Evolutionary conservation across 2,113 vertebrate genomes (phyloP).

Genomic region (Labeo rohita): DNA sequence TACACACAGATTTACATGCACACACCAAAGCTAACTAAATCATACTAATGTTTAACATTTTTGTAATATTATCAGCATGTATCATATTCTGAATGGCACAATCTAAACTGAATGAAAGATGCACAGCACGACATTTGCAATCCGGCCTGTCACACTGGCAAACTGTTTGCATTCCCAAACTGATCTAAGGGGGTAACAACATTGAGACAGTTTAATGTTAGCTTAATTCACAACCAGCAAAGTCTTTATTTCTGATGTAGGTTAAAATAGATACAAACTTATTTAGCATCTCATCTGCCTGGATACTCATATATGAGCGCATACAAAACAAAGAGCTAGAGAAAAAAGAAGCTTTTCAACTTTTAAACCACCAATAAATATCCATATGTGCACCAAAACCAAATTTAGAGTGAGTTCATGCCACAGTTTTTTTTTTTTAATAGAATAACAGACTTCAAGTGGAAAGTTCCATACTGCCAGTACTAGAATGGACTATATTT

Average conservation of each 20-base stretch:
- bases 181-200: neutral
- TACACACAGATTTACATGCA: too few species aligned
- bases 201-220: neutral
- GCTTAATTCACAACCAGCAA: neutral
- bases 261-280: neutral
- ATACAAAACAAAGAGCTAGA: neutral
- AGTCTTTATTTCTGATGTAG: neutral
- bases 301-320: neutral
- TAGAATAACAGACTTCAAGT: neutral
- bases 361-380: neutral
- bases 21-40: neutral
- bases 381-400: neutral
- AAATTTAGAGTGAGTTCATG: neutral
- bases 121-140: neutral
- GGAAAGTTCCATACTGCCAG: neutral
- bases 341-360: neutral
- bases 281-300: neutral
- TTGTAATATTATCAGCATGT: neutral
- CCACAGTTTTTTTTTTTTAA: neutral
- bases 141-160: neutral
- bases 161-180: conserved; percentile 24
- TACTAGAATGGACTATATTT: neutral
- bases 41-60: neutral
- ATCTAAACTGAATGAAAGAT: neutral
- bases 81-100: neutral